Conservation (phyloP, 1,140 invertebrate genomes). For the Listronotus bonariensis region DNA sequence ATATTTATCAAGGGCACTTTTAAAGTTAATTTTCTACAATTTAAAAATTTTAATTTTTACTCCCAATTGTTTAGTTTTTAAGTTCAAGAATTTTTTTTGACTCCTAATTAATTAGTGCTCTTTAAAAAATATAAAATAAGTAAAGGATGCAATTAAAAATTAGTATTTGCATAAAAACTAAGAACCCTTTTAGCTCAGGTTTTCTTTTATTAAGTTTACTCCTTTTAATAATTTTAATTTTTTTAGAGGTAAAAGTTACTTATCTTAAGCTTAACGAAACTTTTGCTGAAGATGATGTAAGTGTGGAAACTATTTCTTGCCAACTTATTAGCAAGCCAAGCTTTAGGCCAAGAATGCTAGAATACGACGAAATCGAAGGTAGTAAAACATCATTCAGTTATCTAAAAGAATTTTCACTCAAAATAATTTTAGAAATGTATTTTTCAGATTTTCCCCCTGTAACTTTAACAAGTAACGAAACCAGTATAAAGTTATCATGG, state of each 20-base stretch:
- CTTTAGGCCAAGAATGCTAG: slow-evolving; percentile 40
- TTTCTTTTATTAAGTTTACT: no score
- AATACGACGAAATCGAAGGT: slow-evolving; percentile 43
- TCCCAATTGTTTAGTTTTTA: no score
- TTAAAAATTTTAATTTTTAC: no score
- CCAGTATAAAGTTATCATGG: slow-evolving; percentile 43
- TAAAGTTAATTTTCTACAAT: no score
- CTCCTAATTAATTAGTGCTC: no score
- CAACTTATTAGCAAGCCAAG: slow-evolving; percentile 42
- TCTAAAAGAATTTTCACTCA: background rate
- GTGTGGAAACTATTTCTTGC: slow-evolving; percentile 36
- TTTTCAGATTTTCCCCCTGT: slow-evolving; percentile 44
- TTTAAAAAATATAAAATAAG: no score
- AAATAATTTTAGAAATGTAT: slow-evolving; percentile 21
- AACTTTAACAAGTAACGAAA: slow-evolving; percentile 23
- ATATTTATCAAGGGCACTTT: no score
- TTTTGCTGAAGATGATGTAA: slow-evolving; percentile 25
- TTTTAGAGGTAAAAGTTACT: slow-evolving; percentile 44
- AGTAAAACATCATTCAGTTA: background rate
- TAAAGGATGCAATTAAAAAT: no score
- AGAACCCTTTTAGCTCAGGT: no score
- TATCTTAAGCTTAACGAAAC: slow-evolving; percentile 36
- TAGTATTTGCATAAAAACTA: no score
- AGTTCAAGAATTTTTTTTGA: no score
- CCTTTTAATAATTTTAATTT: no score